Base-by-base conservation (phyloP, 2,797 vertebrate species). In the Cyprinodon diabolis region DNA sequence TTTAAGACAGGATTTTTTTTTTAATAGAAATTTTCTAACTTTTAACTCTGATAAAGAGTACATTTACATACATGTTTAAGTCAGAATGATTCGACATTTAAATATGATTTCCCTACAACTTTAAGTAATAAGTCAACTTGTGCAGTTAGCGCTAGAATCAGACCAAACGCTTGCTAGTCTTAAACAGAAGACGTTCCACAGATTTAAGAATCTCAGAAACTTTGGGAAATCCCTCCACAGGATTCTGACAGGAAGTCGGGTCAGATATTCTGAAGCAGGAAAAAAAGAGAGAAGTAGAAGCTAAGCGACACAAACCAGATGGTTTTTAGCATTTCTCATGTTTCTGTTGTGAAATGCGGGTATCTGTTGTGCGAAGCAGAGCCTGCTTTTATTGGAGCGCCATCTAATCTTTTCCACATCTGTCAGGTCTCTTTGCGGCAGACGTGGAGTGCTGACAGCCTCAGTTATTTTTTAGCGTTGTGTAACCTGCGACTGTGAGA, bases 291-390 rank as follows among this genome's bases (percentile, higher is more conserved):
- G 13, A 66, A 66, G 45, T 47, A 15, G 43, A 45, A 14, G 19
- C 21, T 47, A 66, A 47, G 40, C 4, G 43, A 66, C 62, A 67
- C 25, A 66, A 66, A 67, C 62, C 62, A 66, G 62, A 66, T 66
- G 62, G 62, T 47, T 47, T 30, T 66, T 43, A 45, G 62, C 21
- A 66, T 66, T 66, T 47, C 43, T 43, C 43, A 47, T 66, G 23
- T 47, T 66, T 66, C 43, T 47, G n/a, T 43, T 47, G 62, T 47
- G 62, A 35, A 66, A 45, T 23, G 62, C 45, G 40, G 43, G 62
- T 47, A 43, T 47, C 43, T 66, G 62, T 47, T 47, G 60, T 63
- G 60, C 2, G 0, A 63, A 69, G 60, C 60, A 45, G 37, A 45
- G 19, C 21, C 11, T 43, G 60, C 60, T 43, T 63, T 63, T 63